These are phyloP conservation scores for Hyposoter dolosus DNA, from an alignment of 2,888 invertebrate genomes.

Conservation along the genomic window DNA sequence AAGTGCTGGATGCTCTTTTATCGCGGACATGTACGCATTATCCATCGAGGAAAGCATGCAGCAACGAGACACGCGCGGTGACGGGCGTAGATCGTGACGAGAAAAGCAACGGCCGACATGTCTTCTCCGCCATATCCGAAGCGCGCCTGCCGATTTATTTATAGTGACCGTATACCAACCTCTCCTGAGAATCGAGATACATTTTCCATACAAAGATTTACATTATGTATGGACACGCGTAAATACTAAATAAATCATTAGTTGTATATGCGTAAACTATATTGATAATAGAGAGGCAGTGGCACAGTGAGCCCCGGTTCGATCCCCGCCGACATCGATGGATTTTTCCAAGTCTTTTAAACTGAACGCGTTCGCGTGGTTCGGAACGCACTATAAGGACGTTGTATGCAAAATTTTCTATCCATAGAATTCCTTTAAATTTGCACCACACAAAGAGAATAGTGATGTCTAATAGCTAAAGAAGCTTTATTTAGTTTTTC, in stretches of 20 bases:
- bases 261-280: too few species aligned
- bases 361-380: too few species aligned
- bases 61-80: conserved; percentile 69
- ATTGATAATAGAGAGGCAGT: too few species aligned
- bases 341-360: too few species aligned
- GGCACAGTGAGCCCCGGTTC: too few species aligned
- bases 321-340: too few species aligned
- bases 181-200: conserved; percentile 12
- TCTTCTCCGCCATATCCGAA: conserved; percentile 29
- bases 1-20: not conserved
- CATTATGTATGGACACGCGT: not conserved
- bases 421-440: too few species aligned
- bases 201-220: conserved; percentile 5
- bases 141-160: conserved; percentile 13
- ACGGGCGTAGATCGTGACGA: conserved; percentile 80
- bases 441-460: too few species aligned
- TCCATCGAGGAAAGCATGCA: conserved; percentile 72
- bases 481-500: too few species aligned
- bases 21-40: conserved; percentile 71
- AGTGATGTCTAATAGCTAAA: too few species aligned
- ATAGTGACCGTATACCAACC: conserved; percentile 7
- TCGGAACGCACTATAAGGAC: too few species aligned
- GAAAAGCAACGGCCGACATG: conserved; percentile 73
- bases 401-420: too few species aligned
- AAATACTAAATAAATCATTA: not conserved